Evolutionary conservation across 2,888 invertebrate genomes (phyloP).

Genomic region (Caradrina kadenii): DNA sequence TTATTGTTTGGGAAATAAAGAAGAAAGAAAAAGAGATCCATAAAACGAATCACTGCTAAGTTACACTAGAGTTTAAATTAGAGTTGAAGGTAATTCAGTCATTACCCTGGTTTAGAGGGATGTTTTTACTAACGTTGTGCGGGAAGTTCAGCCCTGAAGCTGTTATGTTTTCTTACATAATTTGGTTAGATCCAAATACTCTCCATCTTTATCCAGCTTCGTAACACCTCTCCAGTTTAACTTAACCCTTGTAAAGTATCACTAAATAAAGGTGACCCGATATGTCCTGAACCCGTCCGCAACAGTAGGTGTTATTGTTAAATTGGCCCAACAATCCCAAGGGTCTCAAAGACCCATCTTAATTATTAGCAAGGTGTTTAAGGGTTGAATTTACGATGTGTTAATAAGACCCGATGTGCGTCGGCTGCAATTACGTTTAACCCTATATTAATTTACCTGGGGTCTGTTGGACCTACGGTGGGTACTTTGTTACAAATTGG

Average conservation of each 20-base stretch:
- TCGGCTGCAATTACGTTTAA: slow-evolving; percentile 83
- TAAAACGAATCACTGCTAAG: too few relatives aligned
- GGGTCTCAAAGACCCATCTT: slow-evolving; percentile 81
- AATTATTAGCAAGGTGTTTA: slow-evolving; percentile 89
- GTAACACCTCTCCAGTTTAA: slow-evolving; percentile 52
- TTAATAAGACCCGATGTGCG: slow-evolving; percentile 85
- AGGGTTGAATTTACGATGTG: slow-evolving; percentile 88
- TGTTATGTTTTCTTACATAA: too few relatives aligned
- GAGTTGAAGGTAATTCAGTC: too few relatives aligned
- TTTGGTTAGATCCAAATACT: too few relatives aligned
- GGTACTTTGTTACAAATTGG: slow-evolving; percentile 62
- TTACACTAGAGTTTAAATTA: too few relatives aligned
- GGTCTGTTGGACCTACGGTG: slow-evolving; percentile 69
- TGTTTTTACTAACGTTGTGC: too few relatives aligned
- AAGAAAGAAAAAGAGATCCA: too few relatives aligned
- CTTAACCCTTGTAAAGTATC: slow-evolving; percentile 71
- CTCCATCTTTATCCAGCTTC: neutral
- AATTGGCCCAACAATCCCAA: slow-evolving; percentile 81
- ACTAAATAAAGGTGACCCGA: slow-evolving; percentile 77
- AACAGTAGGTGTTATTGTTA: slow-evolving; percentile 77
- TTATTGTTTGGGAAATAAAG: too few relatives aligned
- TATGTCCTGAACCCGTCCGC: slow-evolving; percentile 75
- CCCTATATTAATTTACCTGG: slow-evolving; percentile 88
- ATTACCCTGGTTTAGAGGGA: too few relatives aligned
- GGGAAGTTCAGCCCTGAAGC: too few relatives aligned